Evolutionary conservation across 2,888 invertebrate species (phyloP), one percentile per base, ranked within the genome.

Genomic region (Coenonympha arcania): DNA sequence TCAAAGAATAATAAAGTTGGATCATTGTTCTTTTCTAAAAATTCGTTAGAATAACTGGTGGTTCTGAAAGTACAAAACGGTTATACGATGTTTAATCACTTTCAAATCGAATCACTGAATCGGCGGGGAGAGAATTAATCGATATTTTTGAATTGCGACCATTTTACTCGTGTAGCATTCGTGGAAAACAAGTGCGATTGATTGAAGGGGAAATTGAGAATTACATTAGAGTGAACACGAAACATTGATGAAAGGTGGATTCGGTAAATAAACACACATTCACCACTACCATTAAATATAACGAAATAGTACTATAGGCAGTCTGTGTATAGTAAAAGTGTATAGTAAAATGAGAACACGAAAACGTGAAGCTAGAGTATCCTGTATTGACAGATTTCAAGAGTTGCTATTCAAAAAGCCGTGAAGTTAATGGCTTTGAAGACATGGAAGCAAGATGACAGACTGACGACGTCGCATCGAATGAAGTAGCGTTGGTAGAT

Each of bases 121-220:
- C 30, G 9, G 13, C 31, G 31, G 43, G 15, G 31, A 31, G 43
- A 11, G 31, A 33, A 33, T n/a, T n/a, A n/a, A n/a, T 30, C 33
- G 15, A 24, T 39, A 39, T 39, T 39, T 24, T 43, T 31, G 15
- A 43, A 43, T 43, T 43, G 31, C 20, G 31, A 43, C 15, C 31
- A 20, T 11, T 41, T 9, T 11, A 31, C 6, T 36, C n/a, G 18
- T n/a, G n/a, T n/a, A 13, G 42, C 30, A 19, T 20, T 43, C 31
- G 43, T 19, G 43, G 20, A 31, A 43, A 33, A 43, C 43, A 43
- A 43, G n/a, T 5, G 13, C 22, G 31, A 15, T 33, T 43, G 31
- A 43, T 43, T 31, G 30, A 13, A 42, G 18, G 13, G 20, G 28
- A 30, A 30, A 43, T 43, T 28, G 20, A 31, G 31, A 20, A 24